A percentile compares a stretch with the other conserved stretches of the same genome.
Evolutionary conservation across 1,140 invertebrate genomes (phyloP).

Genomic region (Phocides pigmalion): DNA sequence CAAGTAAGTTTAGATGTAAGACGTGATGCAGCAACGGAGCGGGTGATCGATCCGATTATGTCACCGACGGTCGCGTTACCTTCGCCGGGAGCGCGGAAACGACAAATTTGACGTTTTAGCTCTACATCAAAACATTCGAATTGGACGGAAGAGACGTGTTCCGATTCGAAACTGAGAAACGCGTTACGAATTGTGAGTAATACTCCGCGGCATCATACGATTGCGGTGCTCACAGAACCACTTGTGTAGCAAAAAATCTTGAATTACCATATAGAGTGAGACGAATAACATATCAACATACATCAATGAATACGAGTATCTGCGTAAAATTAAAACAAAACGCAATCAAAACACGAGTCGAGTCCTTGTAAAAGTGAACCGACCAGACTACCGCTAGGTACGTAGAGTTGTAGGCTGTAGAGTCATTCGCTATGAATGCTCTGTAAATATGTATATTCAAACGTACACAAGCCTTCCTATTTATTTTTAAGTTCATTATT

Average conservation of each 20-base stretch:
- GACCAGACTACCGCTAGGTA: conserved; percentile 6
- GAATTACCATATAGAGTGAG: conserved; percentile 20
- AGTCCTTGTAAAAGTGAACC: conserved; percentile 45
- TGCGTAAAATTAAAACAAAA: conserved; percentile 53
- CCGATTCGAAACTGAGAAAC: conserved; percentile 24
- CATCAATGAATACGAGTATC: conserved; percentile 43
- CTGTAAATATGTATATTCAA: conserved; percentile 22
- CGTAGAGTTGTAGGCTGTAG: conserved; percentile 18
- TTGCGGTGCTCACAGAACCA: conserved; percentile 1
- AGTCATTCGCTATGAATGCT: conserved; percentile 17
- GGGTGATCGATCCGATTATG: conserved; percentile 23
- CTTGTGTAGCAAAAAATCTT: conserved; percentile 17
- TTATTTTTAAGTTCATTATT: conserved; percentile 6
- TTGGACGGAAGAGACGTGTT: conserved; percentile 11
- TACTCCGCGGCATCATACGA: not conserved
- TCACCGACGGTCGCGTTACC: conserved; percentile 36
- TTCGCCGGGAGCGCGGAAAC: conserved; percentile 13
- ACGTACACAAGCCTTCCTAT: not conserved
- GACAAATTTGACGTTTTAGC: conserved; percentile 3
- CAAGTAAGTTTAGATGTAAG: conserved; percentile 69
- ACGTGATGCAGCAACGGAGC: conserved; percentile 26
- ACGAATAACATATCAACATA: conserved; percentile 38
- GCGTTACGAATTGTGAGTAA: conserved; percentile 23
- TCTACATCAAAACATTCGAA: conserved; percentile 32
- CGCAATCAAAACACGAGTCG: conserved; percentile 57